Conservation (phyloP, 2,113 vertebrate genomes). For the Tauraco erythrolophus region DNA sequence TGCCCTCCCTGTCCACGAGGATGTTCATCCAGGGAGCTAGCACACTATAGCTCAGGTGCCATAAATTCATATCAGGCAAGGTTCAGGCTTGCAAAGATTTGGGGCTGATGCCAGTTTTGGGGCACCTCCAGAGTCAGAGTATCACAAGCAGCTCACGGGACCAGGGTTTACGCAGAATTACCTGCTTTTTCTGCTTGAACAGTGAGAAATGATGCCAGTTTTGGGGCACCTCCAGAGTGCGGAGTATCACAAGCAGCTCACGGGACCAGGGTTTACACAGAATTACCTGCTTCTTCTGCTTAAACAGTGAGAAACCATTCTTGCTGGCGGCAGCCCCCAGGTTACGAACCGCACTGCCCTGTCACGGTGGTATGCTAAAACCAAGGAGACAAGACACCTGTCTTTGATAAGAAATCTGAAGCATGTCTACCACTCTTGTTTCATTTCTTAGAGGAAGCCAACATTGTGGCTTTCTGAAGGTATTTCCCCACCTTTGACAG, state of each 20-base stretch:
- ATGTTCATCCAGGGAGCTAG: not conserved
- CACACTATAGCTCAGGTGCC: not conserved
- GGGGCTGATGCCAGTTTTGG: not conserved
- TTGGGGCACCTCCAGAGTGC: not conserved
- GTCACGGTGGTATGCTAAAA: not conserved
- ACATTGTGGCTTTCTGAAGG: not conserved
- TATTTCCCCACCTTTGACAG: conserved; percentile 3
- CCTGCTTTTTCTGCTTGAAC: not conserved
- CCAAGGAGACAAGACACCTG: not conserved
- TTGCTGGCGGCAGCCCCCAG: not conserved
- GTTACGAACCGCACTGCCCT: not conserved
- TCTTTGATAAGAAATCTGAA: not conserved
- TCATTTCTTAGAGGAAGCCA: not conserved
- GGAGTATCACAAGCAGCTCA: not conserved
- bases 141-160: not conserved
- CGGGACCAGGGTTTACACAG: not conserved
- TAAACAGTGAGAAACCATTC: not conserved
- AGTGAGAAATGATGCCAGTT: not conserved
- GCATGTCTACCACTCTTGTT: not conserved
- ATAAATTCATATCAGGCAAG: not conserved
- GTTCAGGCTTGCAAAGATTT: not conserved
- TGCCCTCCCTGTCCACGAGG: not conserved
- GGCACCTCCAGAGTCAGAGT: not conserved
- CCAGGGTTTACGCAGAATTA: not conserved
- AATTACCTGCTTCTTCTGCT: not conserved